Base-by-base conservation (phyloP, 1,140 invertebrate genomes). In the Coelopa frigida region DNA sequence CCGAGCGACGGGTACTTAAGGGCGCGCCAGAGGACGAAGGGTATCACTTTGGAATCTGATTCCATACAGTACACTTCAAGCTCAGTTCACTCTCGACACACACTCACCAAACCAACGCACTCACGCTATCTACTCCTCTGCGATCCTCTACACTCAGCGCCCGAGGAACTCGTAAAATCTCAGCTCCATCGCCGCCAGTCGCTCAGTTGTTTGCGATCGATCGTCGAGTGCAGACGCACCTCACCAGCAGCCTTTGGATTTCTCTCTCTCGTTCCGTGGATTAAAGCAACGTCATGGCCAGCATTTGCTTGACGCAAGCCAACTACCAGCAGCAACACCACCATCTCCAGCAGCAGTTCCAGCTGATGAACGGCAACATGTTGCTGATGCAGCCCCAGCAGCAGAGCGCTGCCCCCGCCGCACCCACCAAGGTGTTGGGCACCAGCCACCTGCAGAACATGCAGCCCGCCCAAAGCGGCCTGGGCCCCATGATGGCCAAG, bases 401-500 rank as follows among this genome's bases (percentile, higher is more conserved):
- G 12, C 60, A 67, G 51, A 51, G 54, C 51, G 60, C 59, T 63
- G 54, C 57, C 49, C 57, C 66, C 52, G 48, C 61, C 22, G 21
- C 52, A 51, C 52, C 59, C 2, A 21, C 3, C n/a, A 63, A 70
- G 41, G 41, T 68, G 14, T 44, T 71, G 32, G 70, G 71, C 50
- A 66, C 54, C 32, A 66, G 62, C 31, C 59, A 66, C 32, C 29
- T 66, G 42, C 61, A 66, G 49, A 65, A 65, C 24, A 57, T 64
- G 56, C 53, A 70, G 68, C 48, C 50, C 47, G 49, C 20, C 20
- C 2, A 33, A 29, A 14, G 10, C 6, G 41, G 18, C 31, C 44
- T 53, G 1, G 63, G 55, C 5, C 56, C 54, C 68, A 78, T 56
- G 50, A 65, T 48, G 52, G 69, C 26, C 58, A 86, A 87, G 62